A percentile compares a stretch with the other conserved stretches of the same genome.
Evolutionary conservation across 2,797 vertebrate genomes (phyloP).

Genomic region (Lutjanus campechanus): DNA sequence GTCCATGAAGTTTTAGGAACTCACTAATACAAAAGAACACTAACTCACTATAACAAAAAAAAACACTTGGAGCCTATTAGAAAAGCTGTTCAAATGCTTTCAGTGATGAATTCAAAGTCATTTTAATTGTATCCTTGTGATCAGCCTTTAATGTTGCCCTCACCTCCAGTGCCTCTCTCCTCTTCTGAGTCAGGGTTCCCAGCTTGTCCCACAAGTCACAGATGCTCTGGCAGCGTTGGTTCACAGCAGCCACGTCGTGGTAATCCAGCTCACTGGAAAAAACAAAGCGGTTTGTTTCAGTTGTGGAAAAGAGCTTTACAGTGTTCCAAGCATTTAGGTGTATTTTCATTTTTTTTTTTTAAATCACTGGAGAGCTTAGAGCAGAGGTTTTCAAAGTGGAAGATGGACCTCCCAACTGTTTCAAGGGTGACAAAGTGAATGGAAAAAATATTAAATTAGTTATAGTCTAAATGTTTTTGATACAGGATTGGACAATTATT

Average conservation of each 20-base stretch:
- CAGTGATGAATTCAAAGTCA: background rate
- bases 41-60: background rate
- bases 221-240: constrained; percentile 96
- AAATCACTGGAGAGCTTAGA: background rate
- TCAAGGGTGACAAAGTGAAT: too few species aligned
- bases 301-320: background rate
- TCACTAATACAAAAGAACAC: background rate
- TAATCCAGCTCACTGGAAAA: constrained; percentile 94
- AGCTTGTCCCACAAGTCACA: constrained; percentile 98
- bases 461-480: too few species aligned
- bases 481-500: too few species aligned
- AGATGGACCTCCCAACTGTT: too few species aligned
- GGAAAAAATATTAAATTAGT: too few species aligned
- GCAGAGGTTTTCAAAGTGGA: too few species aligned
- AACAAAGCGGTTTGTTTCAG: background rate
- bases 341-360: too few species aligned
- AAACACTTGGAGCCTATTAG: background rate
- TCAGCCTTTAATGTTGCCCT: background rate
- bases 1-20: background rate
- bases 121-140: background rate
- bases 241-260: constrained; percentile 93
- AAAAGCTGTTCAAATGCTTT: background rate
- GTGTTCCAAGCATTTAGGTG: background rate
- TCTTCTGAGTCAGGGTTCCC: constrained; percentile 97
- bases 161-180: constrained; percentile 96